Percentiles rank a stretch among this genome's conserved stretches.
These are phyloP conservation scores for Nipponia nippon DNA, from an alignment of 2,113 vertebrate genomes.

Conservation along the genomic window DNA sequence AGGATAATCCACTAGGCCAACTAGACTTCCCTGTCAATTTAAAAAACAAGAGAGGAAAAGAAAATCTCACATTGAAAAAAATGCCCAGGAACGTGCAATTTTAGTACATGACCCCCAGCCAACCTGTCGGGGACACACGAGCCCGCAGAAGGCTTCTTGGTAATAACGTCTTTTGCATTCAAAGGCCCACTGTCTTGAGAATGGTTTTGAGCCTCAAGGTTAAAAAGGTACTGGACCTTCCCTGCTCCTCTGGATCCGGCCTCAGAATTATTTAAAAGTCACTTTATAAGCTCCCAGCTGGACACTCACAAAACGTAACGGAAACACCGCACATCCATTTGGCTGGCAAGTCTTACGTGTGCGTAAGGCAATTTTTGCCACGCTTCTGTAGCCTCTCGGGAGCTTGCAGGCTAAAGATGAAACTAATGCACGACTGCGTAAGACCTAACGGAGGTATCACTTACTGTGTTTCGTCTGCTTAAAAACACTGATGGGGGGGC, in stretches of 20 bases:
- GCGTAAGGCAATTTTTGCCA: not conserved
- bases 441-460: no score
- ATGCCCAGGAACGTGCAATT: not conserved
- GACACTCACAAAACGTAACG: fast-evolving
- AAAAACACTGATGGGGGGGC: not conserved
- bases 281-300: not conserved
- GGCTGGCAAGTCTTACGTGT: not conserved
- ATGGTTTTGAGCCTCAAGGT: not conserved
- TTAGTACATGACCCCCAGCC: not conserved
- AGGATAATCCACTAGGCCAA: slow-evolving; percentile 97
- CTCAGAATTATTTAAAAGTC: not conserved
- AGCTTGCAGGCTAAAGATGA: not conserved
- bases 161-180: not conserved
- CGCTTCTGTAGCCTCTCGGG: not conserved
- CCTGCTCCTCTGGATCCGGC: not conserved
- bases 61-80: not conserved
- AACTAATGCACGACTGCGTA: fast-evolving
- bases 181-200: not conserved
- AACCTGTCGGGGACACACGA: fast-evolving
- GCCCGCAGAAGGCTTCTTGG: not conserved
- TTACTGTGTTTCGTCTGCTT: not conserved
- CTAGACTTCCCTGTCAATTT: slow-evolving; percentile 82
- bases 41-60: not conserved
- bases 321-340: not conserved
- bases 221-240: not conserved